Base-by-base conservation (phyloP, 2,113 vertebrate species). In the Hippocampus abdominalis region DNA sequence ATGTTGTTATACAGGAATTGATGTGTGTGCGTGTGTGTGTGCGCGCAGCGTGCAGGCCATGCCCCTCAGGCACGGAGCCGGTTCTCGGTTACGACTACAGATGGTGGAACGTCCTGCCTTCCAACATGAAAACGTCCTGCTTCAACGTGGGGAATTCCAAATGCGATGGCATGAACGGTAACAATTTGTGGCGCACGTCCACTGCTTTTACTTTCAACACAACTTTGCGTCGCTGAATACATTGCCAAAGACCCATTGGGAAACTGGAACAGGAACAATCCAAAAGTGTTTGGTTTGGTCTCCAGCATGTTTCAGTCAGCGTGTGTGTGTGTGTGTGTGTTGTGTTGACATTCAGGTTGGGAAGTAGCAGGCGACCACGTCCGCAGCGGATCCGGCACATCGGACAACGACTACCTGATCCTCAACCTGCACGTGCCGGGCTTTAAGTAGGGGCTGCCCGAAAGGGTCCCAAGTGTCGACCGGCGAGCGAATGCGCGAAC, bases 321-420 rank as follows among this genome's bases (percentile, higher is more conserved):
- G 21, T 11, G 53, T 3, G 21, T 3, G 29, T 32, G 29, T 29
- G 29, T 29, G 29, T 29, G 29, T 32, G 29, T 32, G 29, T 32
- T 64, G 3, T 81, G 68, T 57, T 65, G 60, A 27, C 40, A 12
- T 1, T 70, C 77, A 98, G 97, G 96, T 48, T 99, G 97, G 97
- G 96, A 97, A 69, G 97, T 98, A 3, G 95, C 96, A 63, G 95
- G 96, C 36, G 97, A 99, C 81, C 94, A 98, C 73, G 91, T 99
- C 70, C 95, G 91, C 81, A 98, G 96, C 63, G 96, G 94, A 67
- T 90, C 94, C 12, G 95, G 97, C 44, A 94, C 94, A 65, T 95
- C 97, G 3, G 97, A 98, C 78, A 96, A 98, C 65, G 97, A 99
- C 84, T 99, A 98, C 80, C 95, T 99, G 72, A 96, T 99, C 77